Percentiles rank a stretch among this genome's conserved stretches.
Evolutionary conservation across 1,140 invertebrate genomes (phyloP).

Genomic region (Heliconius hermathena): DNA sequence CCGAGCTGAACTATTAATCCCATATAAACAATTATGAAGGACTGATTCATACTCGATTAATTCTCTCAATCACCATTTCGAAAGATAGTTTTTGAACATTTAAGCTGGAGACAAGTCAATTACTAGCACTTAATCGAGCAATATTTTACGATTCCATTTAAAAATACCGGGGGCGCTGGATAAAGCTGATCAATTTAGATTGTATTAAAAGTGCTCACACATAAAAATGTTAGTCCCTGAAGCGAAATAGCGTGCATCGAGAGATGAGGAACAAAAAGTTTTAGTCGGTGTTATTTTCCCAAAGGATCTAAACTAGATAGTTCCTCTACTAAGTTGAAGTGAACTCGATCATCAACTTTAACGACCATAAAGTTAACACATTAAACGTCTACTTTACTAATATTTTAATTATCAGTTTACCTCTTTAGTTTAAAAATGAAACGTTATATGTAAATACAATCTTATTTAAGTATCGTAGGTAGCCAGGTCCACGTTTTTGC

Average conservation of each 20-base stretch:
- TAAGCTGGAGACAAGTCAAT: slow-evolving; percentile 65
- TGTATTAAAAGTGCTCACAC: slow-evolving; percentile 49
- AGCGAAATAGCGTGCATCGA: slow-evolving; percentile 32
- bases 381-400: slow-evolving; percentile 58
- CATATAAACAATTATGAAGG: slow-evolving; percentile 66
- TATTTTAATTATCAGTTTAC: slow-evolving; percentile 47
- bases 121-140: slow-evolving; percentile 55
- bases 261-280: slow-evolving; percentile 51
- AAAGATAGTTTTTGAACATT: slow-evolving; percentile 51
- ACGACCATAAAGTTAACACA: slow-evolving; percentile 63
- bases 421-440: background rate
- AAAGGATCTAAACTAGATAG: slow-evolving; percentile 58
- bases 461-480: too few species aligned
- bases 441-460: background rate
- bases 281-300: slow-evolving; percentile 65
- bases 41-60: slow-evolving; percentile 63
- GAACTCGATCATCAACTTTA: slow-evolving; percentile 73
- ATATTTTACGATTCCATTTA: slow-evolving; percentile 64
- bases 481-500: too few species aligned
- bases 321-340: slow-evolving; percentile 54
- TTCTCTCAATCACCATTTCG: slow-evolving; percentile 50
- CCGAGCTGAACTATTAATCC: slow-evolving; percentile 61
- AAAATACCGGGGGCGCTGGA: slow-evolving; percentile 54
- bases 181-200: slow-evolving; percentile 50
- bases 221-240: slow-evolving; percentile 45